These are phyloP conservation scores for Timema podura DNA, from an alignment of 2,888 invertebrate genomes.

Conservation along the genomic window DNA sequence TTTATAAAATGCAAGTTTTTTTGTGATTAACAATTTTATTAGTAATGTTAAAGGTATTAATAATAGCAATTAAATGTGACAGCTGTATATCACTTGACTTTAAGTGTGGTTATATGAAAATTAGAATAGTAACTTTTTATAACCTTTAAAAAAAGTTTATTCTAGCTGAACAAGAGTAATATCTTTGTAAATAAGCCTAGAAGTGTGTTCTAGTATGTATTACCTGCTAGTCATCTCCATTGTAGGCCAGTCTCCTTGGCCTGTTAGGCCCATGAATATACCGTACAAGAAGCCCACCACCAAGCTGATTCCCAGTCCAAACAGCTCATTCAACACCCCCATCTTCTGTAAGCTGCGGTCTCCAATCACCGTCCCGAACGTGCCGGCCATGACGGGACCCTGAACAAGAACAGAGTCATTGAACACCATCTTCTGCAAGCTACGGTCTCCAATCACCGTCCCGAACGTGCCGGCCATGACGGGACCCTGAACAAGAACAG, in stretches of 20 bases:
- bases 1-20: too few species aligned
- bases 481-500: too few species aligned
- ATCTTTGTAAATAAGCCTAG: too few species aligned
- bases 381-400: constrained; percentile 74
- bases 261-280: constrained; percentile 50
- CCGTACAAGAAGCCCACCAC: constrained; percentile 66
- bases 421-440: constrained; percentile 28
- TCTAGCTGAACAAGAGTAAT: too few species aligned
- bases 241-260: constrained; percentile 57
- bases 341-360: constrained; percentile 59
- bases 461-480: constrained; percentile 68
- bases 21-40: too few species aligned
- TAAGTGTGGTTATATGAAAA: too few species aligned
- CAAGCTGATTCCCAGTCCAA: constrained; percentile 63
- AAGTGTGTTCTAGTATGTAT: constrained; percentile 8
- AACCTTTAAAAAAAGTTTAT: too few species aligned
- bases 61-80: too few species aligned
- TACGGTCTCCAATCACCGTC: constrained; percentile 59
- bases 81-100: too few species aligned
- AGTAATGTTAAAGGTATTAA: too few species aligned
- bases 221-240: constrained; percentile 61
- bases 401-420: constrained; percentile 39
- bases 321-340: constrained; percentile 62
- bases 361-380: constrained; percentile 66
- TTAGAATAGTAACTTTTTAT: too few species aligned